Evolutionary conservation across 1,140 invertebrate genomes (phyloP), one percentile per base, ranked within the genome.

Genomic region (Drosophila saltans): DNA sequence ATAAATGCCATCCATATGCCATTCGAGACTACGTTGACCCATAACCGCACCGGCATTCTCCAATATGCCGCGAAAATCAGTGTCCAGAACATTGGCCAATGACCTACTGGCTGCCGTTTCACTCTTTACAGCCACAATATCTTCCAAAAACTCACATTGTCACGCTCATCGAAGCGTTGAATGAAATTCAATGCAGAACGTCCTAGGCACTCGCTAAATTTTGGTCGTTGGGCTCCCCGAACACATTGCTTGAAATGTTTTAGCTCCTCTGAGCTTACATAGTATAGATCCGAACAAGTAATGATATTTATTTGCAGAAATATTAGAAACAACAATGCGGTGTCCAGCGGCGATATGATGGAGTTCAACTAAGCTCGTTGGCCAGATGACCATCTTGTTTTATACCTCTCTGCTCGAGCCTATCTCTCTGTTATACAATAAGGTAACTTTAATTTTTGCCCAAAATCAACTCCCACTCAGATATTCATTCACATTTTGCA

Each of bases 21-120:
- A 97, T 75, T 94, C 95, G 59, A 96, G 80, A 39, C 94, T 95
- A n/a, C 96, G 93, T 66, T 94, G 94, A 24, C 95, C 95, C 79
- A 96, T 94, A 11, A 96, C 90, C 55, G 94, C 94, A 11, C 95
- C 94, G 0, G 96, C 94, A n/a, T 96, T 95, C 85, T 95, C 95
- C 21, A 96, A 89, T 57, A 96, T 94, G 0, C 92, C 93, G 21
- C 95, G 94, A 62, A 96, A 95, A 93, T 96, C 95, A 64, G 94
- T 95, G 75, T 96, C 95, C 60, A 95, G 92, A 75, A 94, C 94
- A 86, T 93, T 94, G 3, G 74, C 93, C 93, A 80, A 93, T 76
- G 92, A 94, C 90, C 80, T 93, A 48, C 74, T 91, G 16, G 79
- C 79, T 90, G 64, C 93, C 91, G 67, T 93, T 36, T 95, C 94